Base-by-base conservation (phyloP, 1,140 invertebrate species). In the Heliconius hermathena region DNA sequence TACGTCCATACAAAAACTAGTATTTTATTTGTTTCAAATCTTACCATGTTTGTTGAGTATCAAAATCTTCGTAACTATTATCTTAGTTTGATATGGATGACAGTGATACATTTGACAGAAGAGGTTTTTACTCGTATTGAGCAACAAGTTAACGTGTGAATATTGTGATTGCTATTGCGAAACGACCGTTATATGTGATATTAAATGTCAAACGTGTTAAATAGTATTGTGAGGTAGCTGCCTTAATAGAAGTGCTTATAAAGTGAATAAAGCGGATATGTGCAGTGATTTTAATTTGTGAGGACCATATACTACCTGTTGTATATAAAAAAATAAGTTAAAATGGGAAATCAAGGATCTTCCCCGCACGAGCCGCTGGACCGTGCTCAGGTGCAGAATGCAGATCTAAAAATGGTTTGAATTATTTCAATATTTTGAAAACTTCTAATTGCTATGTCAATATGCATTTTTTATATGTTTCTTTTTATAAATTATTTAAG, bases 341-440 rank as follows among this genome's bases (percentile, higher is more conserved):
- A 75, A 86, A 97, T 97, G 96, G 96, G 96, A 82, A 97, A 97
- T 91, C 96, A 96, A 93, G 96, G 96, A 81, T 96, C 96, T 72
- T 96, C 96, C 84, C 93, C 94, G 36, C 96, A 97, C 91, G 96
- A 96, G 85, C 96, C 96, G 75, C 93, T 96, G 83, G 96, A 96
- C 83, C 95, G 95, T 88, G 95, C 94, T 52, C 93, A 93, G 78
- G 84, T 87, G 76, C 90, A 85, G 76, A 92, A 91, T 84, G 81
- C 86, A 73, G 93, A 94, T 84, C 88, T 94, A 33, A 94, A 94
- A 90, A 94, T 93, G 93, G 93, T 94, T 81, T 79, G 74, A 80
- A 72, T 73, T 73, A 38, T 82, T 80, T 80, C 26, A 36, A 26
- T 78, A 66, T 20, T 52, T 5, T 52, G 3, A 46, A 46, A 3